phyloP scores from a whole-genome alignment of 1,140 invertebrate species.

The Bathynomus jamesi region DNA sequence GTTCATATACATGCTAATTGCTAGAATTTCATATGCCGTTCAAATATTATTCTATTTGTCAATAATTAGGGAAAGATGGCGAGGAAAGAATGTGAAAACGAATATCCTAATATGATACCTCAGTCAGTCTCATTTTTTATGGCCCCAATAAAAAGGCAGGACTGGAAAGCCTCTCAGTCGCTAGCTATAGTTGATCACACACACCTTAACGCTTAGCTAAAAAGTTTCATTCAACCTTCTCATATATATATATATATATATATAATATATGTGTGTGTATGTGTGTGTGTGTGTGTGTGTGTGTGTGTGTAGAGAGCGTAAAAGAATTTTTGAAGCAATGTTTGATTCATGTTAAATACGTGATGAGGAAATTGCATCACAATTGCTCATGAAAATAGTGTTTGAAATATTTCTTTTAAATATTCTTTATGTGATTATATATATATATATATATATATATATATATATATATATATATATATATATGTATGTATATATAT shows the following conservation, averaged over 20 bases:
- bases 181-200: background rate
- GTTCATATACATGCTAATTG: too few relatives aligned
- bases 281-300: too few relatives aligned
- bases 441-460: conserved; percentile 2
- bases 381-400: too few relatives aligned
- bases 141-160: background rate
- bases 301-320: too few relatives aligned
- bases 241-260: too few relatives aligned
- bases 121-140: background rate
- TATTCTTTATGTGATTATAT: background rate
- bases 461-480: conserved; percentile 6
- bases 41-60: background rate
- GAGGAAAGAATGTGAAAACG: background rate
- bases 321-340: too few relatives aligned
- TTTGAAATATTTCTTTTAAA: too few relatives aligned
- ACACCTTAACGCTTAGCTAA: background rate
- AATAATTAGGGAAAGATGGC: background rate
- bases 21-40: too few relatives aligned
- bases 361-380: too few relatives aligned
- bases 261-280: too few relatives aligned
- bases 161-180: background rate
- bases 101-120: background rate
- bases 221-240: too few relatives aligned
- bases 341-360: too few relatives aligned
- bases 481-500: background rate